phyloP scores from a whole-genome alignment of 2,113 vertebrate genomes.

The Capreolus pygargus region DNA sequence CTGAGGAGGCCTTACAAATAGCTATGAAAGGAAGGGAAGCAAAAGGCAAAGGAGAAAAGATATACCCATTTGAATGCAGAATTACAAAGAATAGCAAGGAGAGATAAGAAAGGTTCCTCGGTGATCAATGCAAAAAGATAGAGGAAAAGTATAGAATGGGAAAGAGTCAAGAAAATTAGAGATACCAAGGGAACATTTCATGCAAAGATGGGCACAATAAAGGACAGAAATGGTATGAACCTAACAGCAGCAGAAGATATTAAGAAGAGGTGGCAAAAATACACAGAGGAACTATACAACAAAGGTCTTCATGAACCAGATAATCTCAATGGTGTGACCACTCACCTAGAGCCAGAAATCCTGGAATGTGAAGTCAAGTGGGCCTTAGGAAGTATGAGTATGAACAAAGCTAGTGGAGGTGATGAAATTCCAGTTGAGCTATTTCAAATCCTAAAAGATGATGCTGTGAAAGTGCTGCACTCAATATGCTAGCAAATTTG shows the following conservation, averaged over 20 bases:
- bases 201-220: not conserved
- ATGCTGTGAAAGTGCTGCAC: not conserved
- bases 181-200: not conserved
- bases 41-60: not conserved
- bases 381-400: not conserved
- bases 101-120: not conserved
- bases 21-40: not conserved
- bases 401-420: not conserved
- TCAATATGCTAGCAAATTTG: not conserved
- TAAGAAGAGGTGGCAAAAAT: not conserved
- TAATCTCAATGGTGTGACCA: not conserved
- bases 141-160: not conserved
- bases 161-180: not conserved
- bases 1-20: not conserved
- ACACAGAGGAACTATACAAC: not conserved
- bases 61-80: not conserved
- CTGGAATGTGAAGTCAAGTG: not conserved
- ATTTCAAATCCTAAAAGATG: not conserved
- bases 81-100: not conserved
- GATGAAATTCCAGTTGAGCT: not conserved
- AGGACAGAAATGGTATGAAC: not conserved
- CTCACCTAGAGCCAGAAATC: not conserved
- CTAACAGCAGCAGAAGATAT: not conserved
- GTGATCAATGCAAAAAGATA: not conserved
- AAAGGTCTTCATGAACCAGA: not conserved